Percentiles rank a stretch among this genome's conserved stretches.
phyloP scores from a whole-genome alignment of 2,888 invertebrate genomes.

The Stictocephala bisonia region DNA sequence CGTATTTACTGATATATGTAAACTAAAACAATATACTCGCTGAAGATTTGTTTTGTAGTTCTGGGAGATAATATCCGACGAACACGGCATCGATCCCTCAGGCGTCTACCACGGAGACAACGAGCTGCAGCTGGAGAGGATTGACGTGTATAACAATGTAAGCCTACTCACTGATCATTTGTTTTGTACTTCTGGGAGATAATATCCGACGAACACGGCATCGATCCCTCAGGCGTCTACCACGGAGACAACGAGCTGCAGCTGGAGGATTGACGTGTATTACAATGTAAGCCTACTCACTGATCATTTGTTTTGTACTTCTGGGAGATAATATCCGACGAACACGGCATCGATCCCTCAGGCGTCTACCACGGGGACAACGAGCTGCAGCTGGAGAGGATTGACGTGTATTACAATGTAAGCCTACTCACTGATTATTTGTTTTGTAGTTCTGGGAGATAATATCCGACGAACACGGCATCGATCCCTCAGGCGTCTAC shows the following conservation, averaged over 20 bases:
- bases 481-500: constrained; percentile 79
- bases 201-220: constrained; percentile 84
- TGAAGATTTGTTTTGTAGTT: too few species aligned
- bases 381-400: constrained; percentile 79
- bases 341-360: constrained; percentile 80
- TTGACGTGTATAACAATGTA: constrained; percentile 86
- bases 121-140: constrained; percentile 79
- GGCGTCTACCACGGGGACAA: constrained; percentile 80
- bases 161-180: too few species aligned
- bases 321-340: constrained; percentile 85
- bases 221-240: constrained; percentile 79
- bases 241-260: constrained; percentile 80
- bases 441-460: constrained; percentile 79
- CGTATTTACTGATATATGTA: too few species aligned
- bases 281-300: too few species aligned
- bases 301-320: too few species aligned
- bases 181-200: constrained; percentile 79
- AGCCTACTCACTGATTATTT: too few species aligned
- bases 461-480: constrained; percentile 84
- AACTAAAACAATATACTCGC: too few species aligned
- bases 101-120: constrained; percentile 80
- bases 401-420: too few species aligned
- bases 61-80: constrained; percentile 85
- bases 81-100: constrained; percentile 80
- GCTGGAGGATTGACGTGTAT: constrained; percentile 83